phyloP scores from a whole-genome alignment of 1,140 invertebrate genomes.

The Wasmannia auropunctata region DNA sequence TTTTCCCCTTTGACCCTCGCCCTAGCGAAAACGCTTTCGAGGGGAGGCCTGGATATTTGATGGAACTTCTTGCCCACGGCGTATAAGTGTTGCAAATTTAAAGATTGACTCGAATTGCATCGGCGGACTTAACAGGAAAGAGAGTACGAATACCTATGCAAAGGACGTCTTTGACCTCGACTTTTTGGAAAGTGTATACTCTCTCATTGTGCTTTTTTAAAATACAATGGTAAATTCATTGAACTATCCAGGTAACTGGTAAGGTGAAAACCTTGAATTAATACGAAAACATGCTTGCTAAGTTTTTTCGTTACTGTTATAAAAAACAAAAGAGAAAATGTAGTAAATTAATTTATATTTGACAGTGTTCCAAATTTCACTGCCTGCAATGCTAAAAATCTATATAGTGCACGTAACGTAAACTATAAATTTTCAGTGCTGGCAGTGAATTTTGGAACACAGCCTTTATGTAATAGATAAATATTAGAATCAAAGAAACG shows the following conservation, averaged over 20 bases:
- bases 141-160: neutral
- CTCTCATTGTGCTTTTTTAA: neutral
- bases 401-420: too few species aligned
- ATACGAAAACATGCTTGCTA: neutral
- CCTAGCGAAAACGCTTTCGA: neutral
- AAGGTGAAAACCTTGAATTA: neutral
- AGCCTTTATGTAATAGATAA: too few species aligned
- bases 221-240: neutral
- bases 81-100: conserved; percentile 51
- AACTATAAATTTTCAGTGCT: too few species aligned
- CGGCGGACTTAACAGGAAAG: neutral
- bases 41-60: conserved; percentile 40
- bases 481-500: neutral
- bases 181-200: neutral
- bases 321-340: neutral
- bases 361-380: too few species aligned
- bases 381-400: too few species aligned
- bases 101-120: conserved; percentile 46
- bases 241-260: neutral
- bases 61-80: neutral
- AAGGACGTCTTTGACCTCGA: neutral
- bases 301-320: neutral
- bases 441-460: too few species aligned
- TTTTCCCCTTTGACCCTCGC: conserved; percentile 26
- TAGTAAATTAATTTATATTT: conserved; percentile 16